Evolutionary conservation across 1,140 invertebrate species (phyloP).

Genomic region (Triops cancriformis): DNA sequence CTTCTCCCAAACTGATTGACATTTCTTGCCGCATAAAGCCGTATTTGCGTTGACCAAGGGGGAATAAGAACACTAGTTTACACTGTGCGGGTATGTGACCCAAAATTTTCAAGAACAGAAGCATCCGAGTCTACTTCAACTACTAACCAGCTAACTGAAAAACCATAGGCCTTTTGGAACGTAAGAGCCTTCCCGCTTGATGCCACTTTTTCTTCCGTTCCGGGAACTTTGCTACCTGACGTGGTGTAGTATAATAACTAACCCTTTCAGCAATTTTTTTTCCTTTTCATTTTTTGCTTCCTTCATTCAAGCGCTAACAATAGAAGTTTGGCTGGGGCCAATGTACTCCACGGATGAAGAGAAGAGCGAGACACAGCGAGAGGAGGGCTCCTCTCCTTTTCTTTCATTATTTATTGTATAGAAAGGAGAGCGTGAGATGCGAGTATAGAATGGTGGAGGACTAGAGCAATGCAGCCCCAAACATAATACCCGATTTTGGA

Average conservation of each 20-base stretch:
- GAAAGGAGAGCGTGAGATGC: background rate
- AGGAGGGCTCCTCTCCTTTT: background rate
- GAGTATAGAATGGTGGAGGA: background rate
- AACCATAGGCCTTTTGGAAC: background rate
- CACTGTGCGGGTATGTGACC: background rate
- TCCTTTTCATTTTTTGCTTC: background rate
- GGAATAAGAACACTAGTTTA: background rate
- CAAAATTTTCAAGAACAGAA: background rate
- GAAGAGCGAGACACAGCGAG: background rate
- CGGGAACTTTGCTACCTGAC: background rate
- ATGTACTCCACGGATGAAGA: background rate
- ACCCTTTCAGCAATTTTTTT: slow-evolving; percentile 5
- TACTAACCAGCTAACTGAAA: slow-evolving; percentile 10
- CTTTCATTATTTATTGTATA: background rate
- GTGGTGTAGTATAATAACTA: slow-evolving; percentile 11
- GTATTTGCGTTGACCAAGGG: too few species aligned
- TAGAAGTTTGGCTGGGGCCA: slow-evolving; percentile 4
- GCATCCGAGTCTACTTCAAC: background rate
- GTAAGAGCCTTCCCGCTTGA: background rate
- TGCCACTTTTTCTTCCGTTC: background rate
- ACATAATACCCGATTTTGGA: slow-evolving; percentile 14
- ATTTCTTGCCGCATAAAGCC: background rate
- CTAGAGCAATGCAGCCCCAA: background rate
- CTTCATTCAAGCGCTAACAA: background rate
- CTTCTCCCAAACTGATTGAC: background rate